Conservation (phyloP, 2,113 vertebrate species). For the Ondatra zibethicus region DNA sequence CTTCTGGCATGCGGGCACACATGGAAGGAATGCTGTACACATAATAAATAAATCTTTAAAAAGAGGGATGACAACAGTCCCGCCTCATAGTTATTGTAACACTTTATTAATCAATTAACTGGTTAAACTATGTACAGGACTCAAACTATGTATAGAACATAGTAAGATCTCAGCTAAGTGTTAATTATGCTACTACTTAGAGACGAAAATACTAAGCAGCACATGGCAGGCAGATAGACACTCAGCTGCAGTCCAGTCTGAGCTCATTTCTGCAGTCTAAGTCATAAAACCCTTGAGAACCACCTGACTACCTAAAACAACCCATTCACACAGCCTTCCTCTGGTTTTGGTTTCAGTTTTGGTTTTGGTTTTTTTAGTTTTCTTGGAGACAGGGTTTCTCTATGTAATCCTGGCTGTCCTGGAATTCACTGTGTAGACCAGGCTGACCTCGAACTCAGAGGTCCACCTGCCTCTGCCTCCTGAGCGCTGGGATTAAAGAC, state of each 20-base stretch:
- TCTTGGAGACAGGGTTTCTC: neutral
- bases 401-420: neutral
- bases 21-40: too few relatives aligned
- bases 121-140: slow-evolving; percentile 21
- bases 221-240: slow-evolving; percentile 14
- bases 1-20: too few relatives aligned
- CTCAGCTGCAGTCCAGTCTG: neutral
- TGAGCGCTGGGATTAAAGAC: neutral
- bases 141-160: slow-evolving; percentile 35
- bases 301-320: neutral
- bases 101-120: slow-evolving; percentile 15
- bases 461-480: neutral
- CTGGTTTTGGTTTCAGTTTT: neutral
- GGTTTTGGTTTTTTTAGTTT: neutral
- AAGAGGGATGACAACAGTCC: neutral
- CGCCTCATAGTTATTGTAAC: slow-evolving; percentile 3
- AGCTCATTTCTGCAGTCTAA: slow-evolving; percentile 9
- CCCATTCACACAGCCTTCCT: neutral
- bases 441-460: neutral
- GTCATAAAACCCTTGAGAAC: slow-evolving; percentile 22
- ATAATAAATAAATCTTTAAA: too few relatives aligned
- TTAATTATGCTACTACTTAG: slow-evolving; percentile 45
- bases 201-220: slow-evolving; percentile 55
- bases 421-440: neutral
- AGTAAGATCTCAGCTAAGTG: slow-evolving; percentile 10